Evolutionary conservation across 2,888 invertebrate species (phyloP).

Genomic region (Yponomeuta malinellus): DNA sequence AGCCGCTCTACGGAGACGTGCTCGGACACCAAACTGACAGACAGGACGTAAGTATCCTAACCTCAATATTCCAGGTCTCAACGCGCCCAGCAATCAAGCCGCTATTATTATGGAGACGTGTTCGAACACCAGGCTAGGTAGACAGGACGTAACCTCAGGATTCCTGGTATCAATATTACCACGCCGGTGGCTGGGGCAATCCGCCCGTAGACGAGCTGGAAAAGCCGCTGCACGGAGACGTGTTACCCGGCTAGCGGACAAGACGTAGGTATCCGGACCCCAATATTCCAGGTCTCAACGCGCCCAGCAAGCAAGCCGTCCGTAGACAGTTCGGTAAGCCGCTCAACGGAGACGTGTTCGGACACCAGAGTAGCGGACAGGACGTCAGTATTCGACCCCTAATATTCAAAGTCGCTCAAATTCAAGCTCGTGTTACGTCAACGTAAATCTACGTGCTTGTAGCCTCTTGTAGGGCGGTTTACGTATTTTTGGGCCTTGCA

Average conservation of each 20-base stretch:
- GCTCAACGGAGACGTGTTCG: too few relatives aligned
- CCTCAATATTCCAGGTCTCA: conserved; percentile 97
- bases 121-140: too few relatives aligned
- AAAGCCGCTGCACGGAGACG: conserved; percentile 94
- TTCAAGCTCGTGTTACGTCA: too few relatives aligned
- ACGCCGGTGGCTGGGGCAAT: conserved; percentile 96
- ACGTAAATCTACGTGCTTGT: too few relatives aligned
- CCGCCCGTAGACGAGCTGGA: conserved; percentile 99
- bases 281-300: too few relatives aligned
- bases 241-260: conserved; percentile 87
- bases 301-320: too few relatives aligned
- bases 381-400: conserved; percentile 88
- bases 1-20: conserved; percentile 39
- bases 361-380: too few relatives aligned
- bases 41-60: conserved; percentile 83
- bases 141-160: conserved; percentile 81
- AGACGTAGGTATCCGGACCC: conserved; percentile 72
- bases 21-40: too few relatives aligned
- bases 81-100: conserved; percentile 72
- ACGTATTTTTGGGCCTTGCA: too few relatives aligned
- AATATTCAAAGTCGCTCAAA: conserved; percentile 77
- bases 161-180: conserved; percentile 89
- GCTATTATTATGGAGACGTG: too few relatives aligned
- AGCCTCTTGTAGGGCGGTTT: too few relatives aligned
- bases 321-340: too few relatives aligned